A percentile compares a stretch with the other conserved stretches of the same genome.
These are phyloP conservation scores for Lapara coniferarum DNA, from an alignment of 2,888 invertebrate genomes.

Conservation along the genomic window DNA sequence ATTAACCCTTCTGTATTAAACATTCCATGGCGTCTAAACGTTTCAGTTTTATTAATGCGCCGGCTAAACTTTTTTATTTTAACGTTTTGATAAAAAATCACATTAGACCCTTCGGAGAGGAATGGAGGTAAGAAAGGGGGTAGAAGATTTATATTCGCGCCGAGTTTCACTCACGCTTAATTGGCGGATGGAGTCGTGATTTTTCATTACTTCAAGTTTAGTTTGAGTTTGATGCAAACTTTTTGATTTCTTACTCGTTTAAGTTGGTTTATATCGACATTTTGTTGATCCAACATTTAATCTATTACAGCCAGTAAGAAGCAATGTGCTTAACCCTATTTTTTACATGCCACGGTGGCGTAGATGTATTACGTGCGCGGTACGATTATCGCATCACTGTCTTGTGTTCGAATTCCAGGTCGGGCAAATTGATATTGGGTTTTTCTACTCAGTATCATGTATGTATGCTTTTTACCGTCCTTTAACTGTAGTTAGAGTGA, in stretches of 20 bases:
- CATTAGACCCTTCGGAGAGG: slow-evolving; percentile 19
- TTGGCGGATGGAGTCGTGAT: slow-evolving; percentile 17
- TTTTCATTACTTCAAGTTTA: slow-evolving; percentile 8
- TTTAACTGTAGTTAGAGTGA: too few species aligned
- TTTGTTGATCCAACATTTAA: too few species aligned
- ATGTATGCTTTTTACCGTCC: too few species aligned
- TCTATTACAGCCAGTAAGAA: too few species aligned
- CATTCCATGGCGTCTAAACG: not conserved
- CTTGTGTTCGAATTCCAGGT: too few species aligned
- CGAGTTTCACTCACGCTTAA: slow-evolving; percentile 21
- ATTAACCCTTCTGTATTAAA: not conserved
- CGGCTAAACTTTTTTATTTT: slow-evolving; percentile 38
- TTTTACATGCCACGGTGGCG: too few species aligned
- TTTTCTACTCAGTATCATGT: too few species aligned
- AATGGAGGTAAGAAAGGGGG: slow-evolving; percentile 7
- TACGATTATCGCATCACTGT: too few species aligned
- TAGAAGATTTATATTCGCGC: slow-evolving; percentile 1
- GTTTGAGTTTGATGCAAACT: not conserved
- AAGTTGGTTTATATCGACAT: not conserved
- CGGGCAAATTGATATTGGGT: too few species aligned
- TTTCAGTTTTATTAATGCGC: slow-evolving; percentile 32
- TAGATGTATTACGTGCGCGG: too few species aligned
- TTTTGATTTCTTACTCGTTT: not conserved
- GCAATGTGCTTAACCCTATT: too few species aligned
- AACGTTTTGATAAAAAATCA: slow-evolving; percentile 15